Evolutionary conservation across 2,113 vertebrate genomes (phyloP).

Genomic region (Mungos mungo): DNA sequence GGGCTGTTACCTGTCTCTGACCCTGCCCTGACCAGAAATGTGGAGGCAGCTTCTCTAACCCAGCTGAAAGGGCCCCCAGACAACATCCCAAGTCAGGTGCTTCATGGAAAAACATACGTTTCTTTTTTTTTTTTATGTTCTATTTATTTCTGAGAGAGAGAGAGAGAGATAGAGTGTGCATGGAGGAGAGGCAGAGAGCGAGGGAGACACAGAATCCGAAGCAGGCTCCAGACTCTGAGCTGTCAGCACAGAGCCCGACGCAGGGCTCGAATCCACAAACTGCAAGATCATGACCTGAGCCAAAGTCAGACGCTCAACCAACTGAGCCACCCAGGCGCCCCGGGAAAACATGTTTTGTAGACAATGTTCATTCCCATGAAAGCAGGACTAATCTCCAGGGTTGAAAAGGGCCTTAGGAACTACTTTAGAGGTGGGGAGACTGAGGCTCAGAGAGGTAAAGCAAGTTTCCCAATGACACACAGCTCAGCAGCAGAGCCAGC

Average conservation of each 20-base stretch:
- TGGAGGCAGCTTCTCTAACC: neutral
- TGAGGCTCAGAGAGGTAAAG: neutral
- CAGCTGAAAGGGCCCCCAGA: neutral
- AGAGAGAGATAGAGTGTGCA: too few relatives aligned
- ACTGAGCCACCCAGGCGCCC: too few relatives aligned
- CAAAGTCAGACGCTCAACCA: too few relatives aligned
- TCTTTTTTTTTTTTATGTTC: neutral
- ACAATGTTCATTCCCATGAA: neutral
- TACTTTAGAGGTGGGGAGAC: neutral
- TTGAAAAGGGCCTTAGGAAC: neutral
- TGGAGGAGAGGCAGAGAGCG: too few relatives aligned
- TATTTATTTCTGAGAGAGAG: too few relatives aligned
- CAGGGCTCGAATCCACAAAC: too few relatives aligned
- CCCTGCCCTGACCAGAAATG: neutral
- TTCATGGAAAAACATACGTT: accelerated
- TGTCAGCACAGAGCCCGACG: too few relatives aligned
- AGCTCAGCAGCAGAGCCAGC: neutral
- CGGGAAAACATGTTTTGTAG: neutral
- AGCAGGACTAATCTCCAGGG: neutral
- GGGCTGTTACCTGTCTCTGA: neutral
- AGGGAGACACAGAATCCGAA: too few relatives aligned
- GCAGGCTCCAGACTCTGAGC: too few relatives aligned
- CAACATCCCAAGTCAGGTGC: neutral
- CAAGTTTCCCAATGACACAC: neutral
- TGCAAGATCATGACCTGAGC: too few relatives aligned